Evolutionary conservation across 2,113 vertebrate species (phyloP).

Genomic region (Boleophthalmus pectinirostris): DNA sequence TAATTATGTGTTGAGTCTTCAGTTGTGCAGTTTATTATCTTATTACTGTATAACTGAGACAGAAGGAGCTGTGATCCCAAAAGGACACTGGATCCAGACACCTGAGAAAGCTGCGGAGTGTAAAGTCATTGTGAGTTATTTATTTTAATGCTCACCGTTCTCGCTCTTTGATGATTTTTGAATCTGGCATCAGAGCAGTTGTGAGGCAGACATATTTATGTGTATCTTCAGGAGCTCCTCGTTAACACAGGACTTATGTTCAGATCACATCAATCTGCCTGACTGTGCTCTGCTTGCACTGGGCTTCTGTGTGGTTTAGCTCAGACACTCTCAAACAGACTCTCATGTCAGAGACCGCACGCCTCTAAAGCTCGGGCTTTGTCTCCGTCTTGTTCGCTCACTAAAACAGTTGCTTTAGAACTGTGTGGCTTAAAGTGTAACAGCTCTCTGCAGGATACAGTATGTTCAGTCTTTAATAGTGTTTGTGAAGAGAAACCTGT

Average conservation of each 20-base stretch:
- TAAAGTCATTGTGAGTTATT: neutral
- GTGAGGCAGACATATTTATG: neutral
- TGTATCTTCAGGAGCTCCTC: constrained; percentile 11
- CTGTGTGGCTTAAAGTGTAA: neutral
- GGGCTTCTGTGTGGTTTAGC: constrained; percentile 49
- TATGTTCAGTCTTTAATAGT: neutral
- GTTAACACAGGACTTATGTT: constrained; percentile 48
- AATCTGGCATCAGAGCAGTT: neutral
- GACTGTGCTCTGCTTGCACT: constrained; percentile 30
- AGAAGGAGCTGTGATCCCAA: neutral
- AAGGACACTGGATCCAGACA: neutral
- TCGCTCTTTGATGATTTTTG: neutral
- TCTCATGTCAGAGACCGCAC: constrained; percentile 20
- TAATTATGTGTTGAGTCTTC: neutral
- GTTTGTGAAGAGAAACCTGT: neutral
- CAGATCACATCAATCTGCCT: constrained; percentile 43
- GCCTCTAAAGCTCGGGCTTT: constrained; percentile 24
- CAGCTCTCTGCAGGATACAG: constrained; percentile 1
- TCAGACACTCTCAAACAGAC: constrained; percentile 38
- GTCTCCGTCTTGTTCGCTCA: constrained; percentile 18
- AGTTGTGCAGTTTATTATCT: neutral
- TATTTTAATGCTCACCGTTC: neutral
- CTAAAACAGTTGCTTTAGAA: constrained; percentile 41
- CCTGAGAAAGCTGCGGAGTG: constrained; percentile 1
- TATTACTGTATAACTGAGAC: neutral